A percentile compares a stretch with the other conserved stretches of the same genome.
These are phyloP conservation scores for Saxidomus purpurata DNA, from an alignment of 1,140 invertebrate genomes.

Conservation along the genomic window DNA sequence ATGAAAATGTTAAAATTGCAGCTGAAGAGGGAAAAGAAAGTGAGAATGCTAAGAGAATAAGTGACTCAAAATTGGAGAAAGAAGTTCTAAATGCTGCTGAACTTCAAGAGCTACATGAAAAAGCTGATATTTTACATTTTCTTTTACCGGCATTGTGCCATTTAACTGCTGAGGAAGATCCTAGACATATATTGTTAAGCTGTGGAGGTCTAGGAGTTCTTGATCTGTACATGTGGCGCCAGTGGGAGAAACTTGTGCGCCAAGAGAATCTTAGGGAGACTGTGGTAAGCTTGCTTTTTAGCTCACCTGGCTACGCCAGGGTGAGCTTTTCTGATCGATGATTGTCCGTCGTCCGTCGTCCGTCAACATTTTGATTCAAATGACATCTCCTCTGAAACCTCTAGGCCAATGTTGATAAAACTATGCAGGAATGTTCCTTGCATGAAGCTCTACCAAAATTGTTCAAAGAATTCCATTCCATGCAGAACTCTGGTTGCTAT, in stretches of 20 bases:
- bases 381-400: too few species aligned
- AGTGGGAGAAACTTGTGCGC: slow-evolving; percentile 51
- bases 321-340: too few species aligned
- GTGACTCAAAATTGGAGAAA: slow-evolving; percentile 39
- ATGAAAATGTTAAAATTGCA: not conserved
- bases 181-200: slow-evolving; percentile 34
- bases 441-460: too few species aligned
- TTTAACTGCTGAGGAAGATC: slow-evolving; percentile 55
- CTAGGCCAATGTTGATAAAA: too few species aligned
- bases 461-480: too few species aligned
- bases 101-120: slow-evolving; percentile 49
- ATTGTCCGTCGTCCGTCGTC: too few species aligned
- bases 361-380: too few species aligned
- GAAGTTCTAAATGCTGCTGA: slow-evolving; percentile 56
- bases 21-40: not conserved
- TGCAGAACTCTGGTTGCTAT: too few species aligned
- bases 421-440: too few species aligned
- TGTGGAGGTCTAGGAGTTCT: slow-evolving; percentile 43
- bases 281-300: slow-evolving; percentile 2
- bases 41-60: not conserved
- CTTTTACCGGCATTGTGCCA: slow-evolving; percentile 62
- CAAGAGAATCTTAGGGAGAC: slow-evolving; percentile 43
- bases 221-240: slow-evolving; percentile 58
- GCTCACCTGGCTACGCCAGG: too few species aligned
- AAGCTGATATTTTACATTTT: slow-evolving; percentile 59